Base-by-base conservation (phyloP, 1,140 invertebrate species). In the Notospermus geniculatus region DNA sequence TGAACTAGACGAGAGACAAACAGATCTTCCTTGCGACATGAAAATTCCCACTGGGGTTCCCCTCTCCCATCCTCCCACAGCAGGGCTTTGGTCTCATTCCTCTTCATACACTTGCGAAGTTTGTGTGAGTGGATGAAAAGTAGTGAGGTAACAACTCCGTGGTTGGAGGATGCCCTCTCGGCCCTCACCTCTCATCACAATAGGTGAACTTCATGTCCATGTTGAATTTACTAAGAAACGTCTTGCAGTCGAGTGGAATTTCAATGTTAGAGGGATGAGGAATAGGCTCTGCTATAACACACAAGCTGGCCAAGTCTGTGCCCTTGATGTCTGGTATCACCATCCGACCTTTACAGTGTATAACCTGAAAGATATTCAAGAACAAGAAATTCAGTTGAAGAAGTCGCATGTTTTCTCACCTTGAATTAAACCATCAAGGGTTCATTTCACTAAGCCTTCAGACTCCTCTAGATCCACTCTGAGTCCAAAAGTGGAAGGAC, bases 171-270 rank as follows among this genome's bases (percentile, higher is more conserved):
- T n/a, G n/a, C n/a, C n/a, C n/a, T n/a, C n/a, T n/a, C n/a, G n/a
- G n/a, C n/a, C 85, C 88, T 87, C 84, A 96, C 93, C 89, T 92
- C 65, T 95, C 92, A 83, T 97, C 93, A 63, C 89, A 91, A 76
- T 93, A 92, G 17, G 90, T 93, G 76, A 94, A 95, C 76, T 91
- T 93, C 92, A 96, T 95, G 77, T 93, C 91, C 70, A 95, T 85
- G 72, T 86, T 90, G 77, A 96, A 93, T 75, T 93, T 92, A 13
- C 90, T 92, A 19, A 96, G 83, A 81, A 97, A 96, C 0, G 92
- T 94, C 69, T 91, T 89, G 67, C 86, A 87, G 63, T 91, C 92
- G 55, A 96, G 80, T 2, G 91, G 92, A 62, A 91, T 87, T 78
- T 96, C 93, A 65, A 95, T 94, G 71, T 95, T 93, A 15, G 91